A percentile compares a stretch with the other conserved stretches of the same genome.
Conservation (phyloP, 2,888 invertebrate species). For the Agelastica alni region DNA sequence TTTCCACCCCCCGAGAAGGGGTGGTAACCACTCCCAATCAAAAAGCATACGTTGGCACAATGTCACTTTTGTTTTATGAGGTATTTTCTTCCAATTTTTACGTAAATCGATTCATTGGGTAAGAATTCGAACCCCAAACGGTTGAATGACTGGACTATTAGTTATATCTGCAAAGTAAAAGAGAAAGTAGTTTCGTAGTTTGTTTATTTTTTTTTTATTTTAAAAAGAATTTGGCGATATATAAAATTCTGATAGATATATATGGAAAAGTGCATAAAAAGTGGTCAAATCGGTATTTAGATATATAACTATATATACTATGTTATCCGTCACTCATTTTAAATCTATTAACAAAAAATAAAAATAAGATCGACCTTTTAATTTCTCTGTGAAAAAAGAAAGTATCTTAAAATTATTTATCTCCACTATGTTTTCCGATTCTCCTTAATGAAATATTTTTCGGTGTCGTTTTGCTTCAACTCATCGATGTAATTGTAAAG, state of each 20-base stretch:
- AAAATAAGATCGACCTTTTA: conserved; percentile 24
- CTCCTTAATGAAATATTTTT: conserved; percentile 31
- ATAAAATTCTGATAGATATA: not conserved
- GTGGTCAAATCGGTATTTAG: not conserved
- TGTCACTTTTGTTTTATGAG: too few relatives aligned
- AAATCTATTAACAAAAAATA: conserved; percentile 16
- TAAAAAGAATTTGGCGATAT: not conserved
- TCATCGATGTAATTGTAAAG: conserved; percentile 50
- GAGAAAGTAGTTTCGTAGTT: too few relatives aligned
- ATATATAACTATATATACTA: conserved; percentile 3
- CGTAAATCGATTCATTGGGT: too few relatives aligned
- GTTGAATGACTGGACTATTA: too few relatives aligned
- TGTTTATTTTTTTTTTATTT: conserved; percentile 4
- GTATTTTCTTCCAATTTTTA: too few relatives aligned
- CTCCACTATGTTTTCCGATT: conserved; percentile 28
- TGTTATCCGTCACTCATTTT: conserved; percentile 6
- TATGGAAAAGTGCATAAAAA: not conserved
- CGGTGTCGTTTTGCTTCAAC: conserved; percentile 36
- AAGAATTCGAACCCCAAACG: too few relatives aligned
- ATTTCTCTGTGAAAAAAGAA: conserved; percentile 28
- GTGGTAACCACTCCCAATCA: too few relatives aligned
- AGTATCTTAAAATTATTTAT: conserved; percentile 20
- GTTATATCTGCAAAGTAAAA: too few relatives aligned
- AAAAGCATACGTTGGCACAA: too few relatives aligned
- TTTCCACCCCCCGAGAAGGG: too few relatives aligned